Evolutionary conservation across 2,888 invertebrate species (phyloP), one percentile per base, ranked within the genome.

Genomic region (Oligia strigilis): DNA sequence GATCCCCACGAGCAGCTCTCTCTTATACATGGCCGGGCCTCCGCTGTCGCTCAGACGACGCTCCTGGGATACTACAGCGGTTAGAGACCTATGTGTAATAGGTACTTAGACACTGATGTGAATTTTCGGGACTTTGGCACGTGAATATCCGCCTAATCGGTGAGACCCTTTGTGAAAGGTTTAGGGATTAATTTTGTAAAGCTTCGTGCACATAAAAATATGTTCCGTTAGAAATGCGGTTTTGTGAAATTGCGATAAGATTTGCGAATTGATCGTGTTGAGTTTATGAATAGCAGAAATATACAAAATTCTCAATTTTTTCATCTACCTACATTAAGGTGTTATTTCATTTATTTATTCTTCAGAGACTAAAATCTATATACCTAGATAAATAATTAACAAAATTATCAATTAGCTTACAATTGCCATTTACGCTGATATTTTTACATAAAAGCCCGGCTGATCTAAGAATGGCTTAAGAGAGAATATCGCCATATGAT

Each of bases 31-130:
- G 1, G 93, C 96, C 0, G 95, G 92, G 3, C 96, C 95, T 1
- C 96, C 96, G 67, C 93, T 95, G 88, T 96, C 96, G 75, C 89
- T 93, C 23, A 96, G 73, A 29, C 89, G 91, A 36, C 90, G 92
- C 13, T 92, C 92, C 96, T 95, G 85, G 55, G 80, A 85, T 69
- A 83, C 52, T 75, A 72, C 65, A 69, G 29, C 29, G 67, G 75
- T 84, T 78, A 84, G 58, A 77, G 36, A 77, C 19, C 62, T 76
- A 29, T 52, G 75, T 58, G 55, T 43, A 3, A 72, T 66, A n/a
- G 19, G 43, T 55, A 74, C 36, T 55, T 74, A n/a, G 71, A 13
- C 49, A 81, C 60, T 19, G 46, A 71, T 46, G 62, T 46, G 76
- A 52, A 69, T 60, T 62, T 49, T 72, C 14, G 55, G n/a, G 49